Evolutionary conservation across 2,888 invertebrate species (phyloP).

Genomic region (Gnatocerus cornutus): DNA sequence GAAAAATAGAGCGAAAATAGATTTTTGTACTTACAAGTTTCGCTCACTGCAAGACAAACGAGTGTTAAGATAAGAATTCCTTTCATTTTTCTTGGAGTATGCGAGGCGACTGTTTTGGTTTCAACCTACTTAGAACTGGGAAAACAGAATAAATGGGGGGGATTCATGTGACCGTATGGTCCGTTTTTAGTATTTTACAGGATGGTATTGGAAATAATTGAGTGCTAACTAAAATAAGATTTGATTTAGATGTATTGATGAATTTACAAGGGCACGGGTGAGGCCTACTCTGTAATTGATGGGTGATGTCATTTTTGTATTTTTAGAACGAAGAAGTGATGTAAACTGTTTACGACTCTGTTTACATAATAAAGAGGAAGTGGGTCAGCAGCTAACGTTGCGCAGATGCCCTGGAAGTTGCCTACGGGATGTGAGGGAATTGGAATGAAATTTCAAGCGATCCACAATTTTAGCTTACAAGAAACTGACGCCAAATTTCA

Average conservation of each 20-base stretch:
- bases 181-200: neutral
- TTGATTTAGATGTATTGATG: neutral
- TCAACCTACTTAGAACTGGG: neutral
- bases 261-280: conserved; percentile 1
- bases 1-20: neutral
- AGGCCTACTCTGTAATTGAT: conserved; percentile 1
- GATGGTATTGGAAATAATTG: neutral
- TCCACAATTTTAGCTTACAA: too few species aligned
- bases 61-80: neutral
- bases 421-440: neutral
- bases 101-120: neutral
- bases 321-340: conserved; percentile 12
- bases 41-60: neutral
- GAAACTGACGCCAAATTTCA: too few species aligned
- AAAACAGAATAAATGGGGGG: neutral
- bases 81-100: conserved; percentile 11
- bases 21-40: conserved; percentile 4
- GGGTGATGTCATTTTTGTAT: conserved; percentile 4
- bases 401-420: neutral
- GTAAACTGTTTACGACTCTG: neutral
- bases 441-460: too few species aligned
- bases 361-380: conserved; percentile 7
- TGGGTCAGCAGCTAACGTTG: neutral
- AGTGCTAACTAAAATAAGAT: neutral
- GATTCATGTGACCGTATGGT: conserved; percentile 5